Evolutionary conservation across 1,140 invertebrate species (phyloP), one percentile per base, ranked within the genome.

Genomic region (Lerema accius): DNA sequence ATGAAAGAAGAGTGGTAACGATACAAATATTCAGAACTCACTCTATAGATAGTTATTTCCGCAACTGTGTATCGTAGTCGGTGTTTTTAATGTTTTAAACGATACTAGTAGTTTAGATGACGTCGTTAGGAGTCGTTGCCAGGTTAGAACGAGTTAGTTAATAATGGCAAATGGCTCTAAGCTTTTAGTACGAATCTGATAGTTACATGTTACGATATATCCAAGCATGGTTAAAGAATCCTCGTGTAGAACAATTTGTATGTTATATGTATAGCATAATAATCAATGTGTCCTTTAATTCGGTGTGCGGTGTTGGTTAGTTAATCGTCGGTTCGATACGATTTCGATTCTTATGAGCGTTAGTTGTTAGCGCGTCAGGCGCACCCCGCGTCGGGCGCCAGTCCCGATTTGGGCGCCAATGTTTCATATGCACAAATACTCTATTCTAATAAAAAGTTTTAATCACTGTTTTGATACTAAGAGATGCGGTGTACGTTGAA

Each of bases 391-490:
- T 59, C 53, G 73, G 70, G 65, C 68, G 64, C 69, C 71, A 71
- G 37, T 55, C 28, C 65, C 62, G 73, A 71, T 65, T 53, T 53
- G 50, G 50, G 50, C 50, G 17, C 50, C 50, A 53, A 51, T 59
- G 19, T 59, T 59, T 73, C 67, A 66, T 73, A 59, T 79, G 85
- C 84, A 87, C 84, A 89, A 89, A 85, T 86, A 85, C 84, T 86
- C 86, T 84, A 73, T 78, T 78, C 70, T 80, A 74, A 77, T 80
- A 74, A 69, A 80, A 68, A 69, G 71, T 77, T 77, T 78, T 80
- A 82, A 80, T 79, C 83, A 80, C 78, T 76, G 75, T 84, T 83
- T 86, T 81, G 76, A 83, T 83, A 85, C 72, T 84, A 78, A 76
- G 53, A 58, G 66, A 70, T 68, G 73, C 45, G 62, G 71, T 65